Evolutionary conservation across 1,140 invertebrate genomes (phyloP).

Genomic region (Rhyzopertha dominica): DNA sequence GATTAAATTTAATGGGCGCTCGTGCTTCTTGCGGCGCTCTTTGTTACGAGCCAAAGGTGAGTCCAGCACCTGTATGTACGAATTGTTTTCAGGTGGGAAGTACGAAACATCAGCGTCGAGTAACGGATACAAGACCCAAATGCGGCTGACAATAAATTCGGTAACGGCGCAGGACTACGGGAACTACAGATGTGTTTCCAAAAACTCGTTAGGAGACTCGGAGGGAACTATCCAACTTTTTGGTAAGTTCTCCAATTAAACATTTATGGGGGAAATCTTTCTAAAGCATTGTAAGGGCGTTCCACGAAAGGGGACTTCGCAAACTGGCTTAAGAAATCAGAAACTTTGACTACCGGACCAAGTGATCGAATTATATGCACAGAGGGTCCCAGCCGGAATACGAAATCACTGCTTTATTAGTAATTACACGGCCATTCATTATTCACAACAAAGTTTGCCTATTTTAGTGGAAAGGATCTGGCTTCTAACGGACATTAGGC

Average conservation of each 20-base stretch:
- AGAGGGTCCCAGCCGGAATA: too few species aligned
- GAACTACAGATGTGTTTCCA: slow-evolving; percentile 80
- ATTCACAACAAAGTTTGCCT: too few species aligned
- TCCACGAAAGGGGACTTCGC: not conserved
- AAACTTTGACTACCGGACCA: slow-evolving; percentile 25
- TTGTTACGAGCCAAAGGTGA: too few species aligned
- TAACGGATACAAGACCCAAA: slow-evolving; percentile 68
- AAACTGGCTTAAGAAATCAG: slow-evolving; percentile 4
- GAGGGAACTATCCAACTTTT: slow-evolving; percentile 83
- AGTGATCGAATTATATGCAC: slow-evolving; percentile 23
- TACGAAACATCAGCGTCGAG: slow-evolving; percentile 64
- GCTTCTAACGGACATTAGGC: too few species aligned
- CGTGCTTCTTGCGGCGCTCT: too few species aligned
- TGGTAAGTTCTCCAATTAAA: too few species aligned
- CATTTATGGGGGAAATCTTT: slow-evolving; percentile 2
- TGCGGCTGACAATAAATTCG: slow-evolving; percentile 70
- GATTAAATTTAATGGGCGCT: too few species aligned
- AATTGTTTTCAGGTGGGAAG: slow-evolving; percentile 63
- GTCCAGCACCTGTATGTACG: too few species aligned
- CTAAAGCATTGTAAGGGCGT: slow-evolving; percentile 3
- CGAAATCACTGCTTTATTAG: too few species aligned
- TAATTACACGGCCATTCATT: too few species aligned
- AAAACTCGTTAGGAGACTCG: slow-evolving; percentile 81
- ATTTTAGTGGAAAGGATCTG: too few species aligned
- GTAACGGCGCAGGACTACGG: slow-evolving; percentile 67